Evolutionary conservation across 1,140 invertebrate species (phyloP).

Genomic region (Procambarus clarkii): DNA sequence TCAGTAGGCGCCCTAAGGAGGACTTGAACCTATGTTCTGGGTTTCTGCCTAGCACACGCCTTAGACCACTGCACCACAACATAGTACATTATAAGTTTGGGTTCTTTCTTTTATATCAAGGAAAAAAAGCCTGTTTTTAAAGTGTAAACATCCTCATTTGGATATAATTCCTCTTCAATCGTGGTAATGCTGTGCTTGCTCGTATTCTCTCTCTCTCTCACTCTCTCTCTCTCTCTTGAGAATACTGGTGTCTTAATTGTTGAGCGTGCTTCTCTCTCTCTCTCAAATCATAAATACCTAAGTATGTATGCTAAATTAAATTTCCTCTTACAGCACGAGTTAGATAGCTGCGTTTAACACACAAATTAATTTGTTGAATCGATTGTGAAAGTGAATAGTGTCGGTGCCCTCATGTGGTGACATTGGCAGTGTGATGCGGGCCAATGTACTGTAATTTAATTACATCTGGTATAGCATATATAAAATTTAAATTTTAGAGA

Average conservation of each 20-base stretch:
- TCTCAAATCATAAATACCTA: conserved; percentile 1
- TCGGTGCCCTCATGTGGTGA: neutral
- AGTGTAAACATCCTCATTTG: neutral
- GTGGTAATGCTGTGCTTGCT: neutral
- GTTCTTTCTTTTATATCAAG: neutral
- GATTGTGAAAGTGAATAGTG: neutral
- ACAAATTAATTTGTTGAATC: neutral
- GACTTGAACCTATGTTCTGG: too few species aligned
- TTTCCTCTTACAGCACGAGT: conserved; percentile 11
- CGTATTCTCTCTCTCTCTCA: neutral
- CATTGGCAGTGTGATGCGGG: neutral
- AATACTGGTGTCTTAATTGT: neutral
- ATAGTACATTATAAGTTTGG: too few species aligned
- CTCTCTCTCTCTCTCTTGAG: neutral
- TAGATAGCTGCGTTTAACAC: neutral
- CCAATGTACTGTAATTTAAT: neutral
- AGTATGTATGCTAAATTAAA: conserved; percentile 4
- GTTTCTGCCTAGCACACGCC: too few species aligned
- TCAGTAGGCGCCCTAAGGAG: too few species aligned
- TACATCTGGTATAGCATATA: neutral
- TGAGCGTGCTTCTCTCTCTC: conserved; percentile 3
- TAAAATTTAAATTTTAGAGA: neutral
- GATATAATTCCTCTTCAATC: neutral
- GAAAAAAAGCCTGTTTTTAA: neutral
- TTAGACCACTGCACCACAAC: too few species aligned